These are phyloP conservation scores for Heliconius melpomene DNA, from an alignment of 1,140 invertebrate genomes.

Conservation along the genomic window DNA sequence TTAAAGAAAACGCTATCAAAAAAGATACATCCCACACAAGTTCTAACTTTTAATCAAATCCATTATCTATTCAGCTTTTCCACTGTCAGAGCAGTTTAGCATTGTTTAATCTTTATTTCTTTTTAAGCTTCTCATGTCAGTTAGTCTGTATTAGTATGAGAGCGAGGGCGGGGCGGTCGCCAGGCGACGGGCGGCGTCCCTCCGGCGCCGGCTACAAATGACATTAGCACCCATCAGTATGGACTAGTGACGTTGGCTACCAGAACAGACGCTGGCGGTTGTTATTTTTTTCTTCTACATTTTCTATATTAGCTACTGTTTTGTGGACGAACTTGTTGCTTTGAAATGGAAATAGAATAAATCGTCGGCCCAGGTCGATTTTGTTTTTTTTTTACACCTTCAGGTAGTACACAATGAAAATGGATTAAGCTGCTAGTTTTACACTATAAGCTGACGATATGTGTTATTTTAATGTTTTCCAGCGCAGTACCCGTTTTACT, in stretches of 20 bases:
- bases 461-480: too few relatives aligned
- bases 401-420: too few relatives aligned
- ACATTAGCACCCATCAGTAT: conserved; percentile 37
- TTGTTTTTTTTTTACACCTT: too few relatives aligned
- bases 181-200: conserved; percentile 40
- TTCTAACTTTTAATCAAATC: neutral
- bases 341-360: too few relatives aligned
- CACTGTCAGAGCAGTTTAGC: neutral
- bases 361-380: too few relatives aligned
- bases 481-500: too few relatives aligned
- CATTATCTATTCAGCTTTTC: neutral
- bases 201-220: conserved; percentile 40
- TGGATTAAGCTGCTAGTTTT: too few relatives aligned
- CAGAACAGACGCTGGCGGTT: neutral
- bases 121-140: conserved; percentile 5
- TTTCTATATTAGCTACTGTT: neutral
- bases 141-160: conserved; percentile 16
- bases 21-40: neutral
- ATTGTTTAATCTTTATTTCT: conserved; percentile 4
- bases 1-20: neutral
- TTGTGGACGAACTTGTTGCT: neutral
- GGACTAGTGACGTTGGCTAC: conserved; percentile 25
- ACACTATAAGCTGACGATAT: too few relatives aligned
- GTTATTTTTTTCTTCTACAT: neutral
- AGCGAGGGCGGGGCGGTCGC: conserved; percentile 43